Percentiles rank a stretch among this genome's conserved stretches.
phyloP scores from a whole-genome alignment of 2,797 vertebrate genomes.

The Tenualosa ilisha region DNA sequence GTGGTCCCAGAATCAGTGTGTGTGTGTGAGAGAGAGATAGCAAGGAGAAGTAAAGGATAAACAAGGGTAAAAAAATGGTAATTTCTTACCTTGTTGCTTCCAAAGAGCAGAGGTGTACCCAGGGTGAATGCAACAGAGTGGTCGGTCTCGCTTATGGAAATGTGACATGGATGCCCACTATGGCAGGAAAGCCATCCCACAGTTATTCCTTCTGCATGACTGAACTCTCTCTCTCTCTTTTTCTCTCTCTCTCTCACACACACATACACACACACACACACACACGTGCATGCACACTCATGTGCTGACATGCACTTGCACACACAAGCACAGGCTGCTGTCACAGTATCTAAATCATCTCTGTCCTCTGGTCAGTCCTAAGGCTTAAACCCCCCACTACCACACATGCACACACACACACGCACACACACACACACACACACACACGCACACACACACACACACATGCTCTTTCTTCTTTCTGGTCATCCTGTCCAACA shows the following conservation, averaged over 20 bases:
- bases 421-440: no score
- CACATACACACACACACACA: not conserved
- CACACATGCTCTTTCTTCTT: not conserved
- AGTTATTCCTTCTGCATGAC: not conserved
- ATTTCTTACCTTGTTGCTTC: not conserved
- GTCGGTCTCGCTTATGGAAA: no score
- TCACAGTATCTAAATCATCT: no score
- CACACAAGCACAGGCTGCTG: not conserved
- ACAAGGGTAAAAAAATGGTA: not conserved
- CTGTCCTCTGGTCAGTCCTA: no score
- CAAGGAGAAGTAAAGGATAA: not conserved
- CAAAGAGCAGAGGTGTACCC: not conserved
- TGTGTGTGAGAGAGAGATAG: not conserved
- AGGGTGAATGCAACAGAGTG: not conserved
- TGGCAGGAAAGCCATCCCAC: not conserved
- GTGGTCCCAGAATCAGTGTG: conserved; percentile 4
- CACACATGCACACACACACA: not conserved
- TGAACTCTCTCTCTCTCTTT: conserved; percentile 26
- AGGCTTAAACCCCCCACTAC: no score
- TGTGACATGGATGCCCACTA: not conserved
- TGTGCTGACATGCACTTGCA: no score
- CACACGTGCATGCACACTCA: no score
- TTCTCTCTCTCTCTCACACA: conserved; percentile 24
- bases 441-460: no score
- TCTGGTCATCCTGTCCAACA: not conserved